A percentile compares a stretch with the other conserved stretches of the same genome.
phyloP scores from a whole-genome alignment of 2,888 invertebrate genomes.

The Homarus gammarus region DNA sequence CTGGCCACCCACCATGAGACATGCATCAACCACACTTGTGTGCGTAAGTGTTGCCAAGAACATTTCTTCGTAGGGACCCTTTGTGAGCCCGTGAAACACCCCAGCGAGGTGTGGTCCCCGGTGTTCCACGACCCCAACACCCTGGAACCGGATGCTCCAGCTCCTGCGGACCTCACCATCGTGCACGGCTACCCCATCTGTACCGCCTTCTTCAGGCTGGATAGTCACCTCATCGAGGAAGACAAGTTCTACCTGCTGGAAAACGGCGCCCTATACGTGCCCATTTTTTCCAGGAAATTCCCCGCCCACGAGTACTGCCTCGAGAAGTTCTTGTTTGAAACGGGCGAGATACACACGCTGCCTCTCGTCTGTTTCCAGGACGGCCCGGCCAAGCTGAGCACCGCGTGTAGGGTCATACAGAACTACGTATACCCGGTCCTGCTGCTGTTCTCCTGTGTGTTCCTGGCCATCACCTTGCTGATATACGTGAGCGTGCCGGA shows the following conservation, averaged over 20 bases:
- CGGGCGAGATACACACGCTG: constrained; percentile 79
- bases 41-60: constrained; percentile 74
- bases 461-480: constrained; percentile 76
- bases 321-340: constrained; percentile 81
- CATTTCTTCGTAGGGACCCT: not conserved
- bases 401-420: constrained; percentile 76
- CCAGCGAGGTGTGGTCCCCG: constrained; percentile 56
- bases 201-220: constrained; percentile 80
- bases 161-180: constrained; percentile 43
- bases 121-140: constrained; percentile 40
- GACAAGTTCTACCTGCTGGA: constrained; percentile 83
- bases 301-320: constrained; percentile 81
- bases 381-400: constrained; percentile 76
- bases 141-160: not conserved
- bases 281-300: constrained; percentile 76
- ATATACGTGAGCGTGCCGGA: constrained; percentile 77
- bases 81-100: not conserved
- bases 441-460: constrained; percentile 82
- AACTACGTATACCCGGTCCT: constrained; percentile 65
- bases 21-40: constrained; percentile 62
- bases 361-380: constrained; percentile 82
- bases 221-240: constrained; percentile 80
- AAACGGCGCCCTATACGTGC: constrained; percentile 83
- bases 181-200: constrained; percentile 60
- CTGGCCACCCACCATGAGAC: constrained; percentile 24